These are phyloP conservation scores for Drosophila suzukii DNA, from an alignment of 1,140 invertebrate genomes.

Conservation along the genomic window DNA sequence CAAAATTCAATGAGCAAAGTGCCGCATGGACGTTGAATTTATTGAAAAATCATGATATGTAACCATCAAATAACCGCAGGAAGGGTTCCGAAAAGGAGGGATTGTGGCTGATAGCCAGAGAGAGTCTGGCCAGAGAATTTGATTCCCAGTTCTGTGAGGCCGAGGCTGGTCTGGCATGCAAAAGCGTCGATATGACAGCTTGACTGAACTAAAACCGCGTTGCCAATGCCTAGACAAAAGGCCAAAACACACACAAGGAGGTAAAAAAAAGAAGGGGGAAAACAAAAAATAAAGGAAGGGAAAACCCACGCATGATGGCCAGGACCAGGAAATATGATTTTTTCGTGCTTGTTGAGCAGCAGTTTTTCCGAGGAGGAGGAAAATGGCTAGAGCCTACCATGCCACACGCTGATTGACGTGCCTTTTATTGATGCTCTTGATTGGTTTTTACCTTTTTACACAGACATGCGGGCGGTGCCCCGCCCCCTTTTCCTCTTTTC, in stretches of 20 bases:
- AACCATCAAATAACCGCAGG: constrained; percentile 53
- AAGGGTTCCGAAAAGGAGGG: constrained; percentile 4
- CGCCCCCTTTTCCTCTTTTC: background rate
- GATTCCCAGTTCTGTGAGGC: background rate
- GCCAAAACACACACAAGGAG: constrained; percentile 38
- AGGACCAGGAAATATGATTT: constrained; percentile 76
- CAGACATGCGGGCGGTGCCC: constrained; percentile 47
- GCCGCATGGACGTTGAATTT: constrained; percentile 72
- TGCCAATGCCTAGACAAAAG: constrained; percentile 54
- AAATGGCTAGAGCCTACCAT: constrained; percentile 47
- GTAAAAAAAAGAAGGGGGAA: background rate
- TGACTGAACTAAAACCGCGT: constrained; percentile 80
- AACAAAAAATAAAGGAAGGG: background rate
- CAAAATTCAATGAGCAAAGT: constrained; percentile 82
- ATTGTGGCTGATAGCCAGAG: constrained; percentile 18
- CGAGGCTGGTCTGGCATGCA: constrained; percentile 59
- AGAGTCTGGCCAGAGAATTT: constrained; percentile 9
- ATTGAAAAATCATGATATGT: constrained; percentile 83
- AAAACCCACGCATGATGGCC: constrained; percentile 54
- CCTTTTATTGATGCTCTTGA: constrained; percentile 84
- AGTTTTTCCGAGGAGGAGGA: constrained; percentile 7
- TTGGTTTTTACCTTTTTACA: constrained; percentile 81
- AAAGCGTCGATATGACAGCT: constrained; percentile 81
- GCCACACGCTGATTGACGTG: constrained; percentile 78
- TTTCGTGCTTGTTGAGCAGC: constrained; percentile 61